Conservation (phyloP, 23 tunicate species). For the Phallusia fumigata region DNA sequence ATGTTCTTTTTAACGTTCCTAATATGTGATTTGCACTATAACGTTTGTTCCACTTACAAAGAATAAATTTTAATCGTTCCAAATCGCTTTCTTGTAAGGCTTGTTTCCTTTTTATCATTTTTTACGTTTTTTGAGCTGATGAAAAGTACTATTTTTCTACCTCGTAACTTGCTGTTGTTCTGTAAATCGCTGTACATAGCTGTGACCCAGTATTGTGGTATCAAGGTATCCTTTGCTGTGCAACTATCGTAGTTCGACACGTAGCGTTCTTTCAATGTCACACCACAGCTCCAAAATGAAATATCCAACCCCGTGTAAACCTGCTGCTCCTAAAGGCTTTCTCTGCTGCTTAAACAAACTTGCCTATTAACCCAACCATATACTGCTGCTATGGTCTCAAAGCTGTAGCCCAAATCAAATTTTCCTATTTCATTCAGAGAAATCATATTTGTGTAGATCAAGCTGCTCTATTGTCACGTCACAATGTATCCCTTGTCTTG, state of each 20-base stretch:
- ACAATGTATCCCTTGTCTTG: not conserved
- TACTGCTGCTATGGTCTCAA: conserved; percentile 2
- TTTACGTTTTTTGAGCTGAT: not conserved
- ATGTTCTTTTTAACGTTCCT: not conserved
- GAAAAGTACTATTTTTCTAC: conserved; percentile 17
- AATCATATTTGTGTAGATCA: not conserved
- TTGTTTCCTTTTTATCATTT: not conserved
- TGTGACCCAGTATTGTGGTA: not conserved
- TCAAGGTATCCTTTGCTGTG: conserved; percentile 25
- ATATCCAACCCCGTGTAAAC: not conserved
- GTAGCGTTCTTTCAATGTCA: not conserved
- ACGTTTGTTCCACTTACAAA: not conserved
- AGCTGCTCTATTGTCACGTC: not conserved
- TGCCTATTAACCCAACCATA: not conserved
- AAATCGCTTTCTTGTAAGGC: not conserved
- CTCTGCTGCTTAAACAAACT: not conserved
- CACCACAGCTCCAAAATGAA: not conserved
- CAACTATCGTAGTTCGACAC: not conserved
- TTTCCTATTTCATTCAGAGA: not conserved
- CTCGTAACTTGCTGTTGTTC: conserved; percentile 5
- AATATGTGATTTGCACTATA: not conserved
- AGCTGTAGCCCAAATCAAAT: not conserved
- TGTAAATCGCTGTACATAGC: conserved; percentile 17
- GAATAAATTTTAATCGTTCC: not conserved
- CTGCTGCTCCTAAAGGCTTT: not conserved